A percentile compares a stretch with the other conserved stretches of the same genome.
These are phyloP conservation scores for Micronisus gabar DNA, from an alignment of 2,113 vertebrate genomes.

Conservation along the genomic window DNA sequence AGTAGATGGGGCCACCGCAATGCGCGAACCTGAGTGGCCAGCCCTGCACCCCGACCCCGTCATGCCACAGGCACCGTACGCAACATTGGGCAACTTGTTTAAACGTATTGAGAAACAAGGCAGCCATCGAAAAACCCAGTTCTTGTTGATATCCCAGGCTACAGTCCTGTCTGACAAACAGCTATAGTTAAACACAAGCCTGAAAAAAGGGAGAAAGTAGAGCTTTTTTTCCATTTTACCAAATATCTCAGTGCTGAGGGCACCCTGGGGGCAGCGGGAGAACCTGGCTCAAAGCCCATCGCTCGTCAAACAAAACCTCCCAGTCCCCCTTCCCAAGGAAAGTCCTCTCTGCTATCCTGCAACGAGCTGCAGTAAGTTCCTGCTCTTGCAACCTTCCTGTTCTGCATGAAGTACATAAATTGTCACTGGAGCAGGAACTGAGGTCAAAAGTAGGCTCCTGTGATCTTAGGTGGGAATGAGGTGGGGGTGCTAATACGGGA, in stretches of 20 bases:
- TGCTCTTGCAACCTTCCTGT: background rate
- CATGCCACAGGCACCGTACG: background rate
- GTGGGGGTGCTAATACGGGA: background rate
- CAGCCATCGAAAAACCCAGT: background rate
- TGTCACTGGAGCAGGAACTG: background rate
- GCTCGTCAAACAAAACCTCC: background rate
- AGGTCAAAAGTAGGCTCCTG: background rate
- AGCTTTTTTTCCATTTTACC: background rate
- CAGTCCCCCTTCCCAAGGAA: background rate
- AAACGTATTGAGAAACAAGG: background rate
- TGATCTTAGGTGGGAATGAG: background rate
- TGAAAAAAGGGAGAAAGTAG: background rate
- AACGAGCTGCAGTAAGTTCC: background rate
- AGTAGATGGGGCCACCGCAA: background rate
- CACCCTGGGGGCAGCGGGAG: background rate
- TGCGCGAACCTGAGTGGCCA: background rate
- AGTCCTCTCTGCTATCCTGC: background rate
- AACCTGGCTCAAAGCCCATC: background rate
- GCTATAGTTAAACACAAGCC: background rate
- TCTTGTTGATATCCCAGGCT: background rate
- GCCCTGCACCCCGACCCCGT: background rate
- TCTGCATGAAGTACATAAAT: background rate
- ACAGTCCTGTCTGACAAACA: background rate
- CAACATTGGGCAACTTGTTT: background rate
- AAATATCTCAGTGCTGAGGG: accelerated